Evolutionary conservation across 2,888 invertebrate species (phyloP).

Genomic region (Acanthococcus lagerstroemiae): DNA sequence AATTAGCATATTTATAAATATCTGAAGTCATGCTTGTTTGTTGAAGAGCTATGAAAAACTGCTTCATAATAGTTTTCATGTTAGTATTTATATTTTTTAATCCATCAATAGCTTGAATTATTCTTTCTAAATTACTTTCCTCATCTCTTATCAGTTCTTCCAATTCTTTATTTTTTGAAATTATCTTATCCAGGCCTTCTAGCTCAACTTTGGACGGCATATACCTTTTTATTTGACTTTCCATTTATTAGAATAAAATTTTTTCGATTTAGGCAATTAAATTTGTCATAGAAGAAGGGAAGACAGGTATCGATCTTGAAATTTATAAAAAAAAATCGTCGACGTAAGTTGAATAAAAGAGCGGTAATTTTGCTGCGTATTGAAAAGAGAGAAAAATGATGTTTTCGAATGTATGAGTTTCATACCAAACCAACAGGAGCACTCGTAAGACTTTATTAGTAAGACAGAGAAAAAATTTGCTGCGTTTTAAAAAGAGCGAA

Average conservation of each 20-base stretch:
- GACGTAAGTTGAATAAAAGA: too few species aligned
- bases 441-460: neutral
- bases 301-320: neutral
- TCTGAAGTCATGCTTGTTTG: conserved; percentile 23
- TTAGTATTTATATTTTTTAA: conserved; percentile 25
- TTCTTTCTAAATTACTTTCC: conserved; percentile 21
- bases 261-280: too few species aligned
- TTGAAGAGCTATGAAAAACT: conserved; percentile 21
- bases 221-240: conserved; percentile 25
- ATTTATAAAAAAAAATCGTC: too few species aligned
- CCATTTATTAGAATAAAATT: conserved; percentile 25
- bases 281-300: neutral
- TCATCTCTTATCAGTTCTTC: conserved; percentile 15
- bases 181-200: conserved; percentile 19
- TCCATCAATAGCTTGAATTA: conserved; percentile 16
- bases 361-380: too few species aligned
- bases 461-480: neutral
- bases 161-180: conserved; percentile 27
- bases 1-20: conserved; percentile 8
- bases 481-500: neutral
- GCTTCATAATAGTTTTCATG: conserved; percentile 22
- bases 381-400: neutral
- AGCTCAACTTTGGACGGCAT: conserved; percentile 20
- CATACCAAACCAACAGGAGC: too few species aligned
- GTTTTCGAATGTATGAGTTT: neutral